Conservation (phyloP, 2,797 vertebrate species). For the Merluccius polli region DNA sequence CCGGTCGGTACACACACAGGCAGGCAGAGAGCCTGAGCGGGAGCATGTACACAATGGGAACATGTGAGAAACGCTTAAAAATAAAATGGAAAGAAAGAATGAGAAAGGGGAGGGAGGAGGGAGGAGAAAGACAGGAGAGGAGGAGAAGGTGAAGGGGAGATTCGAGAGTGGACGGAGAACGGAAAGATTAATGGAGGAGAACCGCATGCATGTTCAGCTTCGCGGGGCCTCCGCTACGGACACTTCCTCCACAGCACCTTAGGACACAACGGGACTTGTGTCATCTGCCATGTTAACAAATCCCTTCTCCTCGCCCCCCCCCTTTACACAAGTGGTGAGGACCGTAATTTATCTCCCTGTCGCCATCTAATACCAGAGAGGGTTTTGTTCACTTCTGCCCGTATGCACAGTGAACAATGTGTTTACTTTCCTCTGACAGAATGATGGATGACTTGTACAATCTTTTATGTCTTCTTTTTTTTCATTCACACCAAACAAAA, state of each 20-base stretch:
- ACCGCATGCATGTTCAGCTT: constrained; percentile 50
- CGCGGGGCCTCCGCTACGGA: constrained; percentile 41
- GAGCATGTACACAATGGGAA: background rate
- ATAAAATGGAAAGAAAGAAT: background rate
- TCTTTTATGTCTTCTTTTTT: background rate
- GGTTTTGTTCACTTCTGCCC: constrained; percentile 48
- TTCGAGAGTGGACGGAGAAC: constrained; percentile 23
- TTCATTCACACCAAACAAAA: background rate
- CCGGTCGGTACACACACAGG: constrained; percentile 42
- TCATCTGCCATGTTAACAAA: constrained; percentile 47
- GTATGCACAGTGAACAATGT: constrained; percentile 52
- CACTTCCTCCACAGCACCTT: constrained; percentile 55
- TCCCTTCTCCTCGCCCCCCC: constrained; percentile 57
- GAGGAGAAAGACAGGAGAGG: constrained; percentile 21
- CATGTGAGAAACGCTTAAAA: background rate
- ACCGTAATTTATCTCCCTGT: constrained; percentile 52
- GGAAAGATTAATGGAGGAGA: constrained; percentile 63
- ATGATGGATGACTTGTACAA: constrained; percentile 41
- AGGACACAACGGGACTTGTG: constrained; percentile 63
- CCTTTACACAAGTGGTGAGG: constrained; percentile 44
- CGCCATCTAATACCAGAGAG: constrained; percentile 41
- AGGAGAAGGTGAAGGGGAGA: constrained; percentile 40
- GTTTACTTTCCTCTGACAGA: constrained; percentile 36
- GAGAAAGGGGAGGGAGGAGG: constrained; percentile 24
- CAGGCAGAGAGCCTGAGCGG: constrained; percentile 28